A percentile compares a stretch with the other conserved stretches of the same genome.
Evolutionary conservation across 2,888 invertebrate species (phyloP).

Genomic region (Junonia oenone): DNA sequence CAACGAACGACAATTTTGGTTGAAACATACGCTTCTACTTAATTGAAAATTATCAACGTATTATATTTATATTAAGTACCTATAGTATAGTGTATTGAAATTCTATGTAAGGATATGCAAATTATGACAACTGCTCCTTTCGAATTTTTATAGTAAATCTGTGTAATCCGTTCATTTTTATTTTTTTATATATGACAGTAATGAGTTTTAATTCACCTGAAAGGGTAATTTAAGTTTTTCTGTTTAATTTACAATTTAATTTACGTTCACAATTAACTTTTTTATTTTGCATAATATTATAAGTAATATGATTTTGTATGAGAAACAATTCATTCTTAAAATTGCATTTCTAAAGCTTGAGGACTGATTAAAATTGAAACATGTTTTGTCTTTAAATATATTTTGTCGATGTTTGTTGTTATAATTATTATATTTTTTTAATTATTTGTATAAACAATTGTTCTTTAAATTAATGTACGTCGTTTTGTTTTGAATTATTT

Average conservation of each 20-base stretch:
- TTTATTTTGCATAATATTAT: constrained; percentile 71
- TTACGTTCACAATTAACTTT: constrained; percentile 37
- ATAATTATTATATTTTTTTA: constrained; percentile 82
- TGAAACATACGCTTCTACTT: constrained; percentile 75
- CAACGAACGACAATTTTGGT: constrained; percentile 50
- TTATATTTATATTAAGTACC: constrained; percentile 73
- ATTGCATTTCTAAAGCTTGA: constrained; percentile 76
- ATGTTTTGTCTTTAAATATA: constrained; percentile 79
- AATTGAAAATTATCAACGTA: constrained; percentile 72
- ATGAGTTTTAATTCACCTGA: constrained; percentile 49
- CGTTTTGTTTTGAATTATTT: constrained; percentile 87
- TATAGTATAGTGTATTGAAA: constrained; percentile 67
- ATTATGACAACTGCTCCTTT: constrained; percentile 69
- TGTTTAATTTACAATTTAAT: constrained; percentile 37
- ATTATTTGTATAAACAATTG: constrained; percentile 85
- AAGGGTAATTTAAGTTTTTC: constrained; percentile 57
- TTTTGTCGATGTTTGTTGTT: constrained; percentile 81
- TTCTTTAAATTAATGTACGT: constrained; percentile 88
- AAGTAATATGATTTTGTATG: constrained; percentile 52
- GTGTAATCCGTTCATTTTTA: constrained; percentile 37
- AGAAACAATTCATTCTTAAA: constrained; percentile 69
- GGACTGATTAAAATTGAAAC: constrained; percentile 76
- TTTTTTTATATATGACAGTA: constrained; percentile 40
- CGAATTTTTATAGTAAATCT: constrained; percentile 41
- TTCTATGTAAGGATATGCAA: constrained; percentile 63